A percentile compares a stretch with the other conserved stretches of the same genome.
phyloP scores from a whole-genome alignment of 2,888 invertebrate species.

The Pyrrhosoma nymphula region DNA sequence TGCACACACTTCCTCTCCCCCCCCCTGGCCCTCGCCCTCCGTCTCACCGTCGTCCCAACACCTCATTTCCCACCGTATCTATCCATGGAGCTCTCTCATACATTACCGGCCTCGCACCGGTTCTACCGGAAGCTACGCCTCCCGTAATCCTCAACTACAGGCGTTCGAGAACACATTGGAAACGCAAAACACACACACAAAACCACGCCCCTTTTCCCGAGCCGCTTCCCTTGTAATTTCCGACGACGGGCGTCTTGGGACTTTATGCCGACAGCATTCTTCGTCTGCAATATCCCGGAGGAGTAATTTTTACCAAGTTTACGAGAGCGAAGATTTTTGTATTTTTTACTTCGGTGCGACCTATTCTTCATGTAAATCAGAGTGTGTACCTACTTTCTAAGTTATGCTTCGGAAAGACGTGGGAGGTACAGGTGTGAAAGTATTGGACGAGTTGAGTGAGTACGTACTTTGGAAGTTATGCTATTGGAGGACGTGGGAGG shows the following conservation, averaged over 20 bases:
- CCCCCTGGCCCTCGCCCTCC: neutral
- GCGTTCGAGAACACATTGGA: neutral
- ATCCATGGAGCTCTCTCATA: neutral
- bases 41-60: neutral
- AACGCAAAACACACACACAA: neutral
- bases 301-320: neutral
- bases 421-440: no score
- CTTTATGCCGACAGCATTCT: neutral
- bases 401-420: no score
- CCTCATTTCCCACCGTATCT: neutral
- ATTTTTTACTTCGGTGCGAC: neutral
- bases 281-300: neutral
- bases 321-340: neutral
- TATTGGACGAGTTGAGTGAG: no score
- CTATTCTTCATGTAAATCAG: neutral
- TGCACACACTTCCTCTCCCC: neutral
- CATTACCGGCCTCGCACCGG: neutral
- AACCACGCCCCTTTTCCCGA: neutral
- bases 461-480: neutral
- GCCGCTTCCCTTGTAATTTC: neutral
- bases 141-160: neutral
- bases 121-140: neutral
- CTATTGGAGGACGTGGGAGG: neutral
- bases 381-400: neutral
- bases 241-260: neutral